Evolutionary conservation across 1,140 invertebrate genomes (phyloP), one percentile per base, ranked within the genome.

Genomic region (Brachionus koreanus): DNA sequence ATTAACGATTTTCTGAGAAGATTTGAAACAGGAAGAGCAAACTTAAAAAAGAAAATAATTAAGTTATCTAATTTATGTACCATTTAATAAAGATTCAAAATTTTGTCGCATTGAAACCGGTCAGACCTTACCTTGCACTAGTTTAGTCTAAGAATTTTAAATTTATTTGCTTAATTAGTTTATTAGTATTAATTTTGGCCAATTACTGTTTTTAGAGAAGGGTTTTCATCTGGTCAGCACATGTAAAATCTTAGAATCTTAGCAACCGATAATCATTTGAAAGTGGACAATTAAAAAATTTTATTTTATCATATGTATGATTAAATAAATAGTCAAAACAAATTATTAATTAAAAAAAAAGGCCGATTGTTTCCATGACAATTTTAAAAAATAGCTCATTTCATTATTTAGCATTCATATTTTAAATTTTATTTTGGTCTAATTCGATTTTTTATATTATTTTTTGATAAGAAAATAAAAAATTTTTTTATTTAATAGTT

Each of bases 351-450:
- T 42, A 63, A 69, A 69, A 69, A 37, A 69, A 37, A 69, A 39
- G 35, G 16, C 65, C 65, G 65, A 69, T 69, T n/a, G 65, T 69
- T 69, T 69, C 65, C 65, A 69, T 69, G 65, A 39, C 65, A 39
- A 69, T 69, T 23, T 35, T 9, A 37, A 16, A 39, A 57, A 57
- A 57, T 57, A 57, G 49, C 49, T 57, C 49, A 19, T 69, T 37
- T 37, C 16, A 19, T 19, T 69, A 39, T 69, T 69, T 37, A 5
- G 65, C 29, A 69, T 37, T 69, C 35, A 19, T 69, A 39, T 69
- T 42, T 69, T 39, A 39, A 39, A 69, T 37, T 69, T 69, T 69
- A 69, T 37, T 69, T 69, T 69, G 33, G 16, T 39, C 37, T 57
- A 9, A 69, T 39, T 19, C 25, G 33, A 67, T 67, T 13, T 33